Percentiles rank a stretch among this genome's conserved stretches.
Conservation (phyloP, 2,113 vertebrate genomes). For the Melanerpes formicivorus region DNA sequence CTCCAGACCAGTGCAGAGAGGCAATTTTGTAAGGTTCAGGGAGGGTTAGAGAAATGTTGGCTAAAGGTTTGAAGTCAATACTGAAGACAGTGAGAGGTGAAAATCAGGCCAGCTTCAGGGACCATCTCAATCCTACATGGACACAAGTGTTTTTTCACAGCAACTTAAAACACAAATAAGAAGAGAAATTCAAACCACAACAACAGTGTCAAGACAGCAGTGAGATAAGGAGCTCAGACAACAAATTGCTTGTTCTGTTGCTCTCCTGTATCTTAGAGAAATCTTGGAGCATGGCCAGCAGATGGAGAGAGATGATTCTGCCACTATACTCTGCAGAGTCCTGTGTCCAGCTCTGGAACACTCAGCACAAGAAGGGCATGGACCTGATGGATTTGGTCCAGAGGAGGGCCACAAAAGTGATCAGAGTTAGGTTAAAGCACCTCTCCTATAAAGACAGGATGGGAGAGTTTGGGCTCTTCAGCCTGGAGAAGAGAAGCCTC, state of each 20-base stretch:
- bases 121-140: background rate
- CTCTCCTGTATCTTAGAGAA: background rate
- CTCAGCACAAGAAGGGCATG: no score
- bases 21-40: background rate
- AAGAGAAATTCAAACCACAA: conserved; percentile 42
- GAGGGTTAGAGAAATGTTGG: background rate
- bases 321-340: no score
- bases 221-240: background rate
- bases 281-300: background rate
- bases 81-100: background rate
- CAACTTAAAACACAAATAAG: conserved; percentile 52
- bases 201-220: conserved; percentile 28
- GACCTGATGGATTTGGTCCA: no score
- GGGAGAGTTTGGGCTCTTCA: no score
- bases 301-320: no score
- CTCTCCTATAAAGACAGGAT: no score
- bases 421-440: no score
- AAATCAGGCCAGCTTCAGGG: conserved; percentile 29
- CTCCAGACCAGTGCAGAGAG: background rate
- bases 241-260: background rate
- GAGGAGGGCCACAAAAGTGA: no score
- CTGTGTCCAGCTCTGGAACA: no score
- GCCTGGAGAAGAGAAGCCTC: no score
- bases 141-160: conserved; percentile 22
- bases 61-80: background rate